Evolutionary conservation across 2,797 vertebrate species (phyloP).

Genomic region (Neosilurus hyrtlii): DNA sequence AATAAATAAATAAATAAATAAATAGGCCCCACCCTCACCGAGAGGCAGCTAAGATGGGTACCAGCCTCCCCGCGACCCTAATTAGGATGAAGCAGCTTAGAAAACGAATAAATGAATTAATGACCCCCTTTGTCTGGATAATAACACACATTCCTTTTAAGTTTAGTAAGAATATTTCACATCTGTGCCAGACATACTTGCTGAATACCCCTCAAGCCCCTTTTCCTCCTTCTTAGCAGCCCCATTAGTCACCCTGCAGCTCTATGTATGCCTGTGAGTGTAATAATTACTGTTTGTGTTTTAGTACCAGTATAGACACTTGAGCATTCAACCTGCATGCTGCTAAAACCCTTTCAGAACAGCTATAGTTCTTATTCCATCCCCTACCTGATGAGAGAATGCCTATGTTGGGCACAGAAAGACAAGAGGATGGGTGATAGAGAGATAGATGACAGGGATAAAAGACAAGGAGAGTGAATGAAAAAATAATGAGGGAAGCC

Average conservation of each 20-base stretch:
- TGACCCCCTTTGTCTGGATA: neutral
- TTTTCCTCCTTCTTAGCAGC: neutral
- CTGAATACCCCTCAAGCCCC: neutral
- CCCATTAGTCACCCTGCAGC: neutral
- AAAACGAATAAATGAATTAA: neutral
- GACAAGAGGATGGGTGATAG: slow-evolving; percentile 29
- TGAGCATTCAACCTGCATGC: slow-evolving; percentile 31
- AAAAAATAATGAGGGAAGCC: slow-evolving; percentile 33
- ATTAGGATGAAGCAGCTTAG: too few relatives aligned
- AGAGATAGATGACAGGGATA: slow-evolving; percentile 6
- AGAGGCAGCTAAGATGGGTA: too few relatives aligned
- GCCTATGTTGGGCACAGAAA: slow-evolving; percentile 41
- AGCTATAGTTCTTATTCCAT: slow-evolving; percentile 56
- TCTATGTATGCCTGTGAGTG: neutral
- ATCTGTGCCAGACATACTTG: neutral
- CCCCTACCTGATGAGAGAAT: slow-evolving; percentile 49
- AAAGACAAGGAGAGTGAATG: slow-evolving; percentile 9
- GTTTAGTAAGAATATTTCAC: neutral
- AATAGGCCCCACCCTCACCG: too few relatives aligned
- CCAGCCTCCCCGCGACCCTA: too few relatives aligned
- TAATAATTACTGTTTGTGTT: slow-evolving; percentile 21
- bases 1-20: too few relatives aligned
- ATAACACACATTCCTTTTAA: neutral
- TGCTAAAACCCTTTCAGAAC: slow-evolving; percentile 35
- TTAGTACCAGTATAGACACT: slow-evolving; percentile 18